These are phyloP conservation scores for Tipula unca DNA, from an alignment of 2,888 invertebrate species.

Conservation along the genomic window DNA sequence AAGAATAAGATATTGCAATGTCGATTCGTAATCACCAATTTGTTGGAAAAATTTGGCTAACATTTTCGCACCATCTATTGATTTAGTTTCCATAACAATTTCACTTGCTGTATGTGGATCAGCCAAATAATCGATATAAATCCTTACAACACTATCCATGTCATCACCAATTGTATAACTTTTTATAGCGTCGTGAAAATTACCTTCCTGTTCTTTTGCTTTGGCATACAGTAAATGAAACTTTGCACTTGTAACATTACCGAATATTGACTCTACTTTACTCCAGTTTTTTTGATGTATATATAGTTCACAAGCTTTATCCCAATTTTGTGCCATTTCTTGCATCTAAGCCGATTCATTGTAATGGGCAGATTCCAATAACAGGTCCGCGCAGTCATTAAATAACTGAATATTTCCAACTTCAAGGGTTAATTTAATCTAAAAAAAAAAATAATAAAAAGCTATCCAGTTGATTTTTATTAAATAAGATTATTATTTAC, in stretches of 20 bases:
- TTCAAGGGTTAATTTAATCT: slow-evolving; percentile 44
- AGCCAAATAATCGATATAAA: slow-evolving; percentile 86
- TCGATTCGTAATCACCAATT: slow-evolving; percentile 86
- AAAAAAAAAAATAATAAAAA: neutral
- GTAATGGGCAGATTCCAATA: slow-evolving; percentile 86
- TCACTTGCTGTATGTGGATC: slow-evolving; percentile 93
- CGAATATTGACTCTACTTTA: slow-evolving; percentile 83
- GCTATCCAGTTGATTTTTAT: neutral
- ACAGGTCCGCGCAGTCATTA: slow-evolving; percentile 85
- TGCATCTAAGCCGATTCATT: slow-evolving; percentile 86
- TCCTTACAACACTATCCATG: slow-evolving; percentile 83
- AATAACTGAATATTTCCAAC: slow-evolving; percentile 57
- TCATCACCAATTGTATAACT: slow-evolving; percentile 87
- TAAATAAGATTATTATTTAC: slow-evolving; percentile 39
- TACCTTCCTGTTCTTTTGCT: slow-evolving; percentile 78
- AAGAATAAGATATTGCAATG: slow-evolving; percentile 90
- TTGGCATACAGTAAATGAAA: slow-evolving; percentile 91
- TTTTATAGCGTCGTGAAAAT: slow-evolving; percentile 80
- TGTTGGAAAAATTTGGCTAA: slow-evolving; percentile 90
- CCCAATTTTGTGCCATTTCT: slow-evolving; percentile 81
- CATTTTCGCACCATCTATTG: slow-evolving; percentile 92
- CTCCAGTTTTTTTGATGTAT: slow-evolving; percentile 93
- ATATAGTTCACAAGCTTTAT: slow-evolving; percentile 86
- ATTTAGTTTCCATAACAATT: slow-evolving; percentile 87
- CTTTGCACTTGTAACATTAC: slow-evolving; percentile 82